Evolutionary conservation across 1,140 invertebrate species (phyloP).

Genomic region (Pogonognathellus flavescens): DNA sequence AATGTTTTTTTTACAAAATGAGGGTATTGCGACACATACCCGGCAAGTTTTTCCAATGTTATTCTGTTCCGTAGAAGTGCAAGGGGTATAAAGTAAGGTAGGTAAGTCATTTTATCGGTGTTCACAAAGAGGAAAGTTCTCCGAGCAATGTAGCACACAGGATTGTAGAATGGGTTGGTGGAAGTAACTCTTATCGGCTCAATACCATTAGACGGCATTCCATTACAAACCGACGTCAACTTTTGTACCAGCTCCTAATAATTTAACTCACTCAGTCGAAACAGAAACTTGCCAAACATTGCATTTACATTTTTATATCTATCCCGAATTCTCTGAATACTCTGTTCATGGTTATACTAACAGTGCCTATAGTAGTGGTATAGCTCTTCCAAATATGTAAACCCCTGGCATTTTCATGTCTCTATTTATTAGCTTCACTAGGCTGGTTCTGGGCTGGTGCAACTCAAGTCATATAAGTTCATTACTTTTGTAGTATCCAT

Average conservation of each 20-base stretch:
- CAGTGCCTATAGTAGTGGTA: neutral
- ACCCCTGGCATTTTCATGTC: neutral
- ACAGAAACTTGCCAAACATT: neutral
- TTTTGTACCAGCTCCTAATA: conserved; percentile 18
- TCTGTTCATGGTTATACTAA: neutral
- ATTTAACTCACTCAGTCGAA: conserved; percentile 25
- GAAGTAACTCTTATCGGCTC: no score
- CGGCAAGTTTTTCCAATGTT: no score
- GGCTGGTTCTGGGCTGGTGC: neutral
- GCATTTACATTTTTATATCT: neutral
- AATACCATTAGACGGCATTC: neutral
- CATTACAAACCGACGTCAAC: neutral
- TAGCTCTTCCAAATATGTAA: neutral
- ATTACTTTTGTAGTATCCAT: neutral
- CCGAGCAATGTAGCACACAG: no score
- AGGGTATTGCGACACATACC: no score
- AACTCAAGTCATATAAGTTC: neutral
- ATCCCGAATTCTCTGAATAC: neutral
- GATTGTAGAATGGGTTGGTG: no score
- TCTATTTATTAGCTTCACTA: conserved; percentile 11
- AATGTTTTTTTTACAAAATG: no score
- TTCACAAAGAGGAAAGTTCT: no score
- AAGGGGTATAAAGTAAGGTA: no score
- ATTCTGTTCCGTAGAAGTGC: no score
- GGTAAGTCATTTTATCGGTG: no score